Evolutionary conservation across 2,113 vertebrate species (phyloP).

Genomic region (Myiopsitta monachus): DNA sequence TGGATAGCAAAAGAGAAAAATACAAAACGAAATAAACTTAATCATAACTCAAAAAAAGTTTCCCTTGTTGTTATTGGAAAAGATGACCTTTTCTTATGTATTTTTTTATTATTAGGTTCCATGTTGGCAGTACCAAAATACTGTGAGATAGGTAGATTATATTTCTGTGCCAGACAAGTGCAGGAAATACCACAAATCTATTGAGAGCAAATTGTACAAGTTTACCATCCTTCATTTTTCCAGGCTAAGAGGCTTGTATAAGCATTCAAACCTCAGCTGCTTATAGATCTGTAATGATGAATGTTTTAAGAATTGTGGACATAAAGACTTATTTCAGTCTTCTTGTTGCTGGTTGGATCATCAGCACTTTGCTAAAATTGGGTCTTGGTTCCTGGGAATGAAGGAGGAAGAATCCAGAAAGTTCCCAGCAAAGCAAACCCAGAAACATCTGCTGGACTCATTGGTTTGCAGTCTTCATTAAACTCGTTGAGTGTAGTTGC

Average conservation of each 20-base stretch:
- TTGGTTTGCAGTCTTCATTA: constrained; percentile 37
- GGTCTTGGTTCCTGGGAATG: constrained; percentile 51
- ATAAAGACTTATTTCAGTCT: constrained; percentile 11
- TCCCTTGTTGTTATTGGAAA: neutral
- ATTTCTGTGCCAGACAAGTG: neutral
- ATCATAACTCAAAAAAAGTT: neutral
- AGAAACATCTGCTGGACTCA: constrained; percentile 53
- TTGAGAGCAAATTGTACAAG: neutral
- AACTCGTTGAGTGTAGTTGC: neutral
- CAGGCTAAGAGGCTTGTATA: neutral
- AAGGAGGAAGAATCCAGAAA: constrained; percentile 44
- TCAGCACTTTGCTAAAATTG: constrained; percentile 52
- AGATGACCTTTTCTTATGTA: neutral
- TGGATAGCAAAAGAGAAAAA: neutral
- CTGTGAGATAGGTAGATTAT: neutral
- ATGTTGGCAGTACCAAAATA: neutral
- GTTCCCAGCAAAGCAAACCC: constrained; percentile 40
- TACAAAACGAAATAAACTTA: neutral
- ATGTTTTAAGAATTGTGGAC: neutral
- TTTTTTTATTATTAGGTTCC: neutral
- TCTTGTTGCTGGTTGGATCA: neutral
- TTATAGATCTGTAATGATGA: neutral
- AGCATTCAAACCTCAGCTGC: neutral
- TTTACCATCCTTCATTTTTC: constrained; percentile 19
- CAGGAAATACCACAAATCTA: constrained; percentile 55